Base-by-base conservation (phyloP, 1,140 invertebrate genomes). In the Carcinoscorpius rotundicauda region DNA sequence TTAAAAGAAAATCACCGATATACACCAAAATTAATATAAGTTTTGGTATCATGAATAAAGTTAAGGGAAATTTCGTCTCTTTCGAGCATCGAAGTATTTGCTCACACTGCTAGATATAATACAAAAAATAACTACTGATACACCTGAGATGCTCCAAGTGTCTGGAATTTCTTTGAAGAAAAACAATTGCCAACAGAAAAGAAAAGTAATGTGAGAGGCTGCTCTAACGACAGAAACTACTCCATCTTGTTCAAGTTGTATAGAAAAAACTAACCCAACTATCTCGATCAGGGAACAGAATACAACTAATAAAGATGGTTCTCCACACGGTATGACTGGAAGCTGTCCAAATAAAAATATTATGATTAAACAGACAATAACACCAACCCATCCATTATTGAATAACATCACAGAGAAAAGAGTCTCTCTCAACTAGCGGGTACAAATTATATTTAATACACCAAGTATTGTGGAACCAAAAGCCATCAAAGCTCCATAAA, bases 321-420 rank as follows among this genome's bases (percentile, higher is more conserved):
- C 89, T 4, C 86, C 86, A 77, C 87, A 89, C 59, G 83, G 81
- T n/a, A 88, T 88, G 78, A 89, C 82, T 75, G 88, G 89, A 4
- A 92, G 77, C 6, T 85, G 84, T n/a, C 87, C 89, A 63, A 91
- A 83, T 1, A 84, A 76, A 75, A 83, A 84, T 55, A 86, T 87
- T 49, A 91, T 84, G n/a, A 86, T 77, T 11, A 89, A 74, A 3
- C 89, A 91, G 73, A 92, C 87, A 49, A 91, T 76, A 10, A 93
- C 79, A 6, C 89, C 88, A 74, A 91, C 88, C 64, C 85, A 84
- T 66, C 90, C 89, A 78, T 92, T 93, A 75, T 91, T 91, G n/a
- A 87, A 86, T 89, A 93, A 91, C n/a, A 93, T 90, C 8, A 93
- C 88, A 65, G 89, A 89, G 75, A 89, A 91, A 78, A 93, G 89